Percentiles rank a stretch among this genome's conserved stretches.
Evolutionary conservation across 2,113 vertebrate genomes (phyloP).

Genomic region (Sprattus sprattus): DNA sequence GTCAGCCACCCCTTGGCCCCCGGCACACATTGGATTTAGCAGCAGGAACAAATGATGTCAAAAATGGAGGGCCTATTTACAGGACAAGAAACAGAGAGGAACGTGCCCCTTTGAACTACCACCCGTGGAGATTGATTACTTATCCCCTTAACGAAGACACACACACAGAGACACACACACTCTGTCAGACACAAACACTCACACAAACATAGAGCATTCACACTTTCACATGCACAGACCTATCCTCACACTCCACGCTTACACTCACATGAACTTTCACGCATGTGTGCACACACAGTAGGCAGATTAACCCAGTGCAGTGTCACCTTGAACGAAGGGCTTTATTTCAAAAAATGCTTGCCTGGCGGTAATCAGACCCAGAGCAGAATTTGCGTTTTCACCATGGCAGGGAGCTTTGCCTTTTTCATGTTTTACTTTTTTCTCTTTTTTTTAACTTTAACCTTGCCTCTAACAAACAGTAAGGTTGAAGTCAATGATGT

Average conservation of each 20-base stretch:
- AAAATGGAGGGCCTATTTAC: conserved; percentile 10
- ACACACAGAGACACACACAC: not conserved
- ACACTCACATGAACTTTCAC: conserved; percentile 8
- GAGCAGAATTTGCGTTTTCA: not conserved
- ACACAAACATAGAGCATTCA: not conserved
- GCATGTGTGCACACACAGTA: conserved; percentile 3
- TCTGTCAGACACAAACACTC: not conserved
- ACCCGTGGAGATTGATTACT: conserved; percentile 14
- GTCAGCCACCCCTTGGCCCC: not conserved
- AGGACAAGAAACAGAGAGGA: conserved; percentile 4
- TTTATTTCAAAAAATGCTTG: not conserved
- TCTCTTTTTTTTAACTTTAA: not conserved
- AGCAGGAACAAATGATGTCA: not conserved
- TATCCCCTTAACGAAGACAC: not conserved
- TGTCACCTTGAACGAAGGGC: conserved; percentile 18
- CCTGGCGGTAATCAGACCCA: not conserved
- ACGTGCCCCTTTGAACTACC: conserved; percentile 1
- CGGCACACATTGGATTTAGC: not conserved
- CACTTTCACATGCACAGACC: not conserved
- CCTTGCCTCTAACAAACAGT: not conserved
- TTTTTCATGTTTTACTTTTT: not conserved
- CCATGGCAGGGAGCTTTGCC: not conserved
- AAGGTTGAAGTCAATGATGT: not conserved
- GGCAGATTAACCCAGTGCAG: not conserved
- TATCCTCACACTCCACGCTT: not conserved